These are phyloP conservation scores for Limnephilus marmoratus DNA, from an alignment of 2,888 invertebrate genomes.

Conservation along the genomic window DNA sequence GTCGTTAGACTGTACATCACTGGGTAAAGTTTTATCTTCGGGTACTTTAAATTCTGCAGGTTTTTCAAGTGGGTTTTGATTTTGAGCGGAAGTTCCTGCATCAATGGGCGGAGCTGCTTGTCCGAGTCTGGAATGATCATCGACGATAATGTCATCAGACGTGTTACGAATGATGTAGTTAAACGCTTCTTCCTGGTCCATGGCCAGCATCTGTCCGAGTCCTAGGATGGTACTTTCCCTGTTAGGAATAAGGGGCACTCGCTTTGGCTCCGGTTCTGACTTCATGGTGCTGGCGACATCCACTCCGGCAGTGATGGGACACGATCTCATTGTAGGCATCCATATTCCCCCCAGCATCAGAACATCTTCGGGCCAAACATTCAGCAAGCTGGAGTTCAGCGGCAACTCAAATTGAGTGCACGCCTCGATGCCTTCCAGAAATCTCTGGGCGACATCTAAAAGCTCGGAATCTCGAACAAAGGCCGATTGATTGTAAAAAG, in stretches of 20 bases:
- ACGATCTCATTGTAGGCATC: conserved; percentile 87
- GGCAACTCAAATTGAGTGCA: conserved; percentile 86
- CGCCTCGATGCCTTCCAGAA: conserved; percentile 87
- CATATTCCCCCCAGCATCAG: conserved; percentile 90
- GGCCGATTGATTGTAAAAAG: conserved; percentile 89
- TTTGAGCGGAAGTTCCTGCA: conserved; percentile 12
- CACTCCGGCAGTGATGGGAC: conserved; percentile 85
- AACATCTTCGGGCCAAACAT: conserved; percentile 92
- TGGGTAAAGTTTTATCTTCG: neutral
- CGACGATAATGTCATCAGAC: conserved; percentile 67
- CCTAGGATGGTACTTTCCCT: conserved; percentile 70
- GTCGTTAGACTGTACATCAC: conserved; percentile 2
- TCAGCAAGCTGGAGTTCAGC: conserved; percentile 90
- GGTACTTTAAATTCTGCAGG: neutral
- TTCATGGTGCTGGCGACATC: conserved; percentile 85
- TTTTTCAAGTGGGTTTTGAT: neutral
- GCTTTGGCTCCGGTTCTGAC: conserved; percentile 72
- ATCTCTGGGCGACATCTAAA: conserved; percentile 85
- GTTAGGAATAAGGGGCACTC: neutral
- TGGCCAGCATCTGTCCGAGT: conserved; percentile 75
- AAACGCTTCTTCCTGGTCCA: conserved; percentile 85
- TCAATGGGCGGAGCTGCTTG: neutral
- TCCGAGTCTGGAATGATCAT: neutral
- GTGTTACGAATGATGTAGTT: conserved; percentile 81
- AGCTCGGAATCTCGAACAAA: conserved; percentile 90